phyloP scores from a whole-genome alignment of 2,113 vertebrate species.

The Zosterops hypoxanthus region DNA sequence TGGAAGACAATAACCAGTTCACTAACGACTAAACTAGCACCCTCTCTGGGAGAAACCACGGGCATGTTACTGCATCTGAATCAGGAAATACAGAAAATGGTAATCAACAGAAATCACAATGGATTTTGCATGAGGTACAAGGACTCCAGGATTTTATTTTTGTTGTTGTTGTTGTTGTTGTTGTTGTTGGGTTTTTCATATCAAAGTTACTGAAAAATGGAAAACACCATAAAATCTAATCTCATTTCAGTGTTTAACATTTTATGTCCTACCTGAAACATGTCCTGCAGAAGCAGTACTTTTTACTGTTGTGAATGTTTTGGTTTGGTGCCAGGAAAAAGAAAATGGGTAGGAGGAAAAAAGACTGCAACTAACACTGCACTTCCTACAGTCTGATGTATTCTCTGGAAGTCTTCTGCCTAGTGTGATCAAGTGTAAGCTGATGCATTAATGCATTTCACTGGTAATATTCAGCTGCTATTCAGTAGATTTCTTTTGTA shows the following conservation, averaged over 20 bases:
- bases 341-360: rapidly evolving
- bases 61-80: not conserved
- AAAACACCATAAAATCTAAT: not conserved
- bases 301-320: not conserved
- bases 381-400: not conserved
- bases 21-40: not conserved
- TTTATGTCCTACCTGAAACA: not conserved
- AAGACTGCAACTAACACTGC: not conserved
- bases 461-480: not conserved
- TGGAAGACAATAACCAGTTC: not conserved
- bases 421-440: not conserved
- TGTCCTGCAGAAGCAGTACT: not conserved
- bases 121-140: not conserved
- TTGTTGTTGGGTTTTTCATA: not conserved
- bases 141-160: not conserved
- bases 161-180: too few relatives aligned
- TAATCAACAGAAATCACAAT: not conserved
- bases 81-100: not conserved
- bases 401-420: not conserved
- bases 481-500: not conserved
- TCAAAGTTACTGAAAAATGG: not conserved
- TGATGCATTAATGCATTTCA: not conserved
- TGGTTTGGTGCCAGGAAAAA: not conserved
- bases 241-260: not conserved
- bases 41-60: not conserved